A percentile compares a stretch with the other conserved stretches of the same genome.
Evolutionary conservation across 2,888 invertebrate genomes (phyloP).

Genomic region (Dascillus cervinus): DNA sequence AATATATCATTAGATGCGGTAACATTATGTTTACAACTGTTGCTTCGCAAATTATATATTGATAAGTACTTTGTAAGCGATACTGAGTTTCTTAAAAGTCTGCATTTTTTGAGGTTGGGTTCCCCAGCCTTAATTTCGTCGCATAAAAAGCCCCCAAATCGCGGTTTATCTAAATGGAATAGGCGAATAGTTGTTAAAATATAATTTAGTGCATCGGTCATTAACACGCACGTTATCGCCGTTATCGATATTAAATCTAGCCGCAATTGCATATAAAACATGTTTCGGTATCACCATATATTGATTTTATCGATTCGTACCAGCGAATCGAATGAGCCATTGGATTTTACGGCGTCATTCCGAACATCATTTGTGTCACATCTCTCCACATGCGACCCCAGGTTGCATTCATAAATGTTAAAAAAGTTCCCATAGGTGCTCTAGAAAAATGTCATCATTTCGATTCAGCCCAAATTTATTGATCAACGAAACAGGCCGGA

Average conservation of each 20-base stretch:
- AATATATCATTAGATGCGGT: too few relatives aligned
- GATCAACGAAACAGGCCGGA: conserved; percentile 2
- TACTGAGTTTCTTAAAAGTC: too few relatives aligned
- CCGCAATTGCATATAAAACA: conserved; percentile 38
- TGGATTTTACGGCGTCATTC: conserved; percentile 41
- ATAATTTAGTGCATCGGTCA: conserved; percentile 11
- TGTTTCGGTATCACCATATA: conserved; percentile 36
- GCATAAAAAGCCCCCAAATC: too few relatives aligned
- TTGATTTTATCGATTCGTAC: conserved; percentile 37
- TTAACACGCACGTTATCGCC: conserved; percentile 22
- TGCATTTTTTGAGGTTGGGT: too few relatives aligned
- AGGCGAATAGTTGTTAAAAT: too few relatives aligned
- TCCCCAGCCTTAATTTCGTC: too few relatives aligned
- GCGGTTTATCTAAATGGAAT: too few relatives aligned
- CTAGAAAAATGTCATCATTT: conserved; percentile 33
- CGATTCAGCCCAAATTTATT: conserved; percentile 19
- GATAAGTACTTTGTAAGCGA: too few relatives aligned
- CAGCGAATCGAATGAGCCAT: conserved; percentile 39
- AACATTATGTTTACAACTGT: too few relatives aligned
- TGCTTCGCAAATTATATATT: too few relatives aligned
- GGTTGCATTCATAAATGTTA: conserved; percentile 36
- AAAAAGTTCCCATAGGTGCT: conserved; percentile 35
- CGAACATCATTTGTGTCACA: conserved; percentile 36
- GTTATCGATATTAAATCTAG: conserved; percentile 35
- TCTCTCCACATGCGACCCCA: conserved; percentile 36